Conservation (phyloP, 2,797 vertebrate species). For the Onychomys arenicola region DNA sequence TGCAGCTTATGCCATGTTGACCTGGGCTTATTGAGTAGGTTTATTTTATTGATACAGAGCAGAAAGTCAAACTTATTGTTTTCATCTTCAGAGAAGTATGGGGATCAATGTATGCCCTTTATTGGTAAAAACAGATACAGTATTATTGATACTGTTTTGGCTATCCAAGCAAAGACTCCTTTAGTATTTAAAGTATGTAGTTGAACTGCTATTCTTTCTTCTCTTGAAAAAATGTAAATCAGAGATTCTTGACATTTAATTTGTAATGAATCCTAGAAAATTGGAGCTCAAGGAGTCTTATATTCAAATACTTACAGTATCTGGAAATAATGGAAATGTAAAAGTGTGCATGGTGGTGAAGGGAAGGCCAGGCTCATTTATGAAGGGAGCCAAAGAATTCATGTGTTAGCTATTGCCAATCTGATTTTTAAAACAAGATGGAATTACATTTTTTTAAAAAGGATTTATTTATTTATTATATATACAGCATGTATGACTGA, state of each 20-base stretch:
- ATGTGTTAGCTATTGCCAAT: neutral
- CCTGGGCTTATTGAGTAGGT: neutral
- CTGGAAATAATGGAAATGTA: neutral
- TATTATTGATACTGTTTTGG: neutral
- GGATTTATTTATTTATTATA: too few relatives aligned
- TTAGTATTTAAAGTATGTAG: neutral
- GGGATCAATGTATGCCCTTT: neutral
- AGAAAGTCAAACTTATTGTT: constrained; percentile 34
- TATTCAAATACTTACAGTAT: neutral
- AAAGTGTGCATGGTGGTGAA: neutral
- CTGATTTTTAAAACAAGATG: constrained; percentile 24
- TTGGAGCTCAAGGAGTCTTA: neutral
- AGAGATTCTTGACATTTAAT: constrained; percentile 27
- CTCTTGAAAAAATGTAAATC: neutral
- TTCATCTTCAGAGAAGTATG: constrained; percentile 25
- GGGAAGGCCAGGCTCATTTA: neutral
- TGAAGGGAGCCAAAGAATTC: neutral
- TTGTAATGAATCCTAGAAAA: constrained; percentile 21
- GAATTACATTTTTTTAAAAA: too few relatives aligned
- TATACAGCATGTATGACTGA: too few relatives aligned
- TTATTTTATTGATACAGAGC: constrained; percentile 2
- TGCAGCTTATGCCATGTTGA: neutral
- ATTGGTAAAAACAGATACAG: neutral
- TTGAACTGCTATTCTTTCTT: constrained; percentile 35
- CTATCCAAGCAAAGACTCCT: constrained; percentile 14